Conservation (phyloP, 2,797 vertebrate genomes). For the Danio jaintianensis region DNA sequence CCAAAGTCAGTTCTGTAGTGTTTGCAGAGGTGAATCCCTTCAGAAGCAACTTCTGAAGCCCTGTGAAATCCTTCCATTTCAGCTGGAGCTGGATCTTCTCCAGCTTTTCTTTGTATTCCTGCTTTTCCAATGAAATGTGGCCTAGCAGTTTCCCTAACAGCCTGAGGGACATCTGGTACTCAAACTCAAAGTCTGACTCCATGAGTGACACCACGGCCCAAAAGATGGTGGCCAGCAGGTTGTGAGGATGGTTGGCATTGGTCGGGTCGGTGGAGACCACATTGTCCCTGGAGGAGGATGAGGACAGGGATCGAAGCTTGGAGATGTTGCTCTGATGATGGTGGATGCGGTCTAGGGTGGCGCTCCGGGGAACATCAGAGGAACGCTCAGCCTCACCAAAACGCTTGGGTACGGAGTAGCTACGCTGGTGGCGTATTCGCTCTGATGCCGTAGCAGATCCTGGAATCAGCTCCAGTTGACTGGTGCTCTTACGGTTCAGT, state of each 20-base stretch:
- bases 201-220: slow-evolving; percentile 97
- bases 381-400: slow-evolving; percentile 79
- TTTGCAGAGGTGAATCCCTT: slow-evolving; percentile 97
- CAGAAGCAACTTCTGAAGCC: slow-evolving; percentile 94
- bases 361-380: slow-evolving; percentile 89
- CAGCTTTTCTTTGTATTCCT: slow-evolving; percentile 93
- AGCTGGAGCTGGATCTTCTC: slow-evolving; percentile 97
- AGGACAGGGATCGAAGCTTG: slow-evolving; percentile 78
- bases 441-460: slow-evolving; percentile 83
- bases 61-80: slow-evolving; percentile 95
- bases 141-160: slow-evolving; percentile 90
- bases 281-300: slow-evolving; percentile 75
- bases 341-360: slow-evolving; percentile 95
- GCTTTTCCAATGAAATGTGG: slow-evolving; percentile 92
- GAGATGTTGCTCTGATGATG: slow-evolving; percentile 83
- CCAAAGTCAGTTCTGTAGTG: slow-evolving; percentile 93
- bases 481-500: slow-evolving; percentile 92
- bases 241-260: slow-evolving; percentile 91
- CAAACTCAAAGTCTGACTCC: slow-evolving; percentile 99
- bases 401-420: slow-evolving; percentile 98
- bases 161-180: slow-evolving; percentile 96
- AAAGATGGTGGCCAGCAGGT: slow-evolving; percentile 95
- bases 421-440: slow-evolving; percentile 92
- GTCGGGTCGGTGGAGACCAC: slow-evolving; percentile 81
- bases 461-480: slow-evolving; percentile 89